Evolutionary conservation across 2,888 invertebrate species (phyloP), one percentile per base, ranked within the genome.

Genomic region (Ceramica pisi): DNA sequence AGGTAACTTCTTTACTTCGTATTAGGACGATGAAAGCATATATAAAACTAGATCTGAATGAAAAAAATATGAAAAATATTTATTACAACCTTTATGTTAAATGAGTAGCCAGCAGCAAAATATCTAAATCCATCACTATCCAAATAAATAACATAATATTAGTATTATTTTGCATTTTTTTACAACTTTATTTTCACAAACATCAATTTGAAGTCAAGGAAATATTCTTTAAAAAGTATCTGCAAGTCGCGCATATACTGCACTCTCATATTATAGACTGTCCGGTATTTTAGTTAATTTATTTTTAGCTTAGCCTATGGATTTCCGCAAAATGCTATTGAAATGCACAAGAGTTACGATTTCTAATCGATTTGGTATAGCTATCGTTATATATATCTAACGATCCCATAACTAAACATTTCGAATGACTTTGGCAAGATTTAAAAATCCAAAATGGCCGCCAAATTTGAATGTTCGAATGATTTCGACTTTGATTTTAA

Each of bases 231-330:
- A 10, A 21, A 55, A 71, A 74, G 64, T 55, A 81, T 90, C 84
- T 87, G 76, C 59, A 51, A 71, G 23, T 63, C 65, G 60, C 7
- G n/a, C 86, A 64, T 91, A 82, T 91, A 91, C 91, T 90, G 67
- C 79, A 62, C 51, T 81, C 87, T 87, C 86, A 87, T 89, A 90
- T 83, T 84, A 84, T 88, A 88, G 88, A 88, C 87, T 89, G 91
- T 87, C 88, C 90, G 89, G 89, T 89, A 90, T 91, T 92, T 91
- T 90, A 90, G 91, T 90, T 91, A 91, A 90, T 91, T 92, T 92
- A 91, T 92, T 92, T 92, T 92, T 91, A 90, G 89, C 88, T 87
- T 86, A 88, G 85, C 87, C 86, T 80, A 85, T 85, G 79, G 82
- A 85, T 91, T 92, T 91, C 91, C 90, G 89, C 89, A 90, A 91